Conservation (phyloP, 2,797 vertebrate species). For the Loris lydekkerianus region DNA sequence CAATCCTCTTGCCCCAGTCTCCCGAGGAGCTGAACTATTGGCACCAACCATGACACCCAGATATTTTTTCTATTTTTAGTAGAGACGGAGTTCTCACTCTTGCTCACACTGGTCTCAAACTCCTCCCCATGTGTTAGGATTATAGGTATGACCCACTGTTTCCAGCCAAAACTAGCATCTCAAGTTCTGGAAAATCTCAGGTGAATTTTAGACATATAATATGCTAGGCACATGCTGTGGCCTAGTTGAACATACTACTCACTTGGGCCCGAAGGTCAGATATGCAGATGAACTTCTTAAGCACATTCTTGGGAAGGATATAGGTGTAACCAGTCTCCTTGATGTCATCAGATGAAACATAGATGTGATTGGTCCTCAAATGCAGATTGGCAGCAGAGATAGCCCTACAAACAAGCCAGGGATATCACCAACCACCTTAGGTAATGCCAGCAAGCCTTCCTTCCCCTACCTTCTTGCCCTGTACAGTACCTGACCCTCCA, state of each 20-base stretch:
- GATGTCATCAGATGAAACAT: constrained; percentile 99
- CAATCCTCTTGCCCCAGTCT: too few relatives aligned
- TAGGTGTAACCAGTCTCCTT: constrained; percentile 99
- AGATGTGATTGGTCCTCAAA: constrained; percentile 99
- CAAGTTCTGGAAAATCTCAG: background rate
- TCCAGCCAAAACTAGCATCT: background rate
- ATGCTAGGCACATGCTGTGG: background rate
- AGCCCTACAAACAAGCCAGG: constrained; percentile 89
- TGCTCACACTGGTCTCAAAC: too few relatives aligned
- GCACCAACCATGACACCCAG: too few relatives aligned
- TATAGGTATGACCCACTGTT: too few relatives aligned
- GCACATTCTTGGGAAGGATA: constrained; percentile 98
- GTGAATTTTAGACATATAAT: background rate
- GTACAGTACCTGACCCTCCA: constrained; percentile 96
- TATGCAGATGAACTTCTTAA: constrained; percentile 99
- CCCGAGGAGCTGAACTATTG: too few relatives aligned
- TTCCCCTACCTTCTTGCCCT: background rate
- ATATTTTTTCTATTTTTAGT: too few relatives aligned
- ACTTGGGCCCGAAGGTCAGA: constrained; percentile 98
- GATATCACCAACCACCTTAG: background rate
- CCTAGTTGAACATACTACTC: background rate
- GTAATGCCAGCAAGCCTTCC: background rate
- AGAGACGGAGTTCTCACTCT: too few relatives aligned
- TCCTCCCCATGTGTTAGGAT: too few relatives aligned
- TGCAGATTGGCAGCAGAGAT: constrained; percentile 99